A percentile compares a stretch with the other conserved stretches of the same genome.
Conservation (phyloP, 1,140 invertebrate genomes). For the Tetragnatha versicolor region DNA sequence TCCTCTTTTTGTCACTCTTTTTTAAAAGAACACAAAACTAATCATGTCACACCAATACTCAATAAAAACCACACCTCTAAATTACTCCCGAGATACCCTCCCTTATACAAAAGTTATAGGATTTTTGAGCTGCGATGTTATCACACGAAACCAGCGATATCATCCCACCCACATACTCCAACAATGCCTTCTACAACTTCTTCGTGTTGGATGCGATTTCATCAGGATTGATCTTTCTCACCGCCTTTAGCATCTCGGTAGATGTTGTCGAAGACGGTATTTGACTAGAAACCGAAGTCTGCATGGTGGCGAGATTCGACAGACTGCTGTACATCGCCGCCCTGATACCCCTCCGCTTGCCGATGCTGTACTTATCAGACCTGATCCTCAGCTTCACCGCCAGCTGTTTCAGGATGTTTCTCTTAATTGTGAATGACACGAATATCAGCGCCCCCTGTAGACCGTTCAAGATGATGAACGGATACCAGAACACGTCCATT, state of each 20-base stretch:
- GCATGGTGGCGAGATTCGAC: conserved; percentile 19
- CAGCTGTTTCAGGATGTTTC: conserved; percentile 60
- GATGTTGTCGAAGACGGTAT: background rate
- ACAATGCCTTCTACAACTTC: too few relatives aligned
- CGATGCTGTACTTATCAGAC: conserved; percentile 35
- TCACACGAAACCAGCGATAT: too few relatives aligned
- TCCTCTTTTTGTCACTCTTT: too few relatives aligned
- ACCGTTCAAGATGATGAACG: conserved; percentile 64
- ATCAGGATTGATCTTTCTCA: conserved; percentile 39
- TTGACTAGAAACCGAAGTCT: background rate
- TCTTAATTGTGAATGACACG: conserved; percentile 65
- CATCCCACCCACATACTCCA: too few relatives aligned
- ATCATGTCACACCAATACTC: too few relatives aligned
- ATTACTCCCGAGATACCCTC: too few relatives aligned
- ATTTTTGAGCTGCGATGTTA: too few relatives aligned
- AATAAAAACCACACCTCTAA: too few relatives aligned
- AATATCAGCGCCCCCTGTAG: conserved; percentile 67
- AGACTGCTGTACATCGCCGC: conserved; percentile 33
- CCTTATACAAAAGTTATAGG: too few relatives aligned
- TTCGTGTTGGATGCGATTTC: too few relatives aligned
- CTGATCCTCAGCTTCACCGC: conserved; percentile 17
- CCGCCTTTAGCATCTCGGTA: conserved; percentile 29
- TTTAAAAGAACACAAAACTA: too few relatives aligned
- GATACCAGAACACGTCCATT: conserved; percentile 60
- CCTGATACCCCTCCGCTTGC: conserved; percentile 11